Evolutionary conservation across 2,888 invertebrate species (phyloP).

Genomic region (Neoaliturus tenellus): DNA sequence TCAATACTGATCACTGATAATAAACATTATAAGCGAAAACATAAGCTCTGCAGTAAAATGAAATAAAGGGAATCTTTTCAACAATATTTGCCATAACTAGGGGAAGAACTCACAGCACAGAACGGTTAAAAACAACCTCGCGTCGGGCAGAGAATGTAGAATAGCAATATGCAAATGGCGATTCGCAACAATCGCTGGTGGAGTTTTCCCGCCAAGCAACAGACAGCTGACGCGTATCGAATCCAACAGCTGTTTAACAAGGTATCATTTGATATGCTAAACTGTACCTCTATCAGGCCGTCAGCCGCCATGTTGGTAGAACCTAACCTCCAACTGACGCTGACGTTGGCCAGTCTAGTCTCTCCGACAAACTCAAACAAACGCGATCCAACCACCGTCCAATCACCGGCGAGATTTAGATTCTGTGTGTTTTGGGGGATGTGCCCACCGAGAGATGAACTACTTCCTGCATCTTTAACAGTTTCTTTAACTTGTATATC

Average conservation of each 20-base stretch:
- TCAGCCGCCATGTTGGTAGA: slow-evolving; percentile 33
- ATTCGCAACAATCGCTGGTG: slow-evolving; percentile 15
- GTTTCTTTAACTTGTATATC: background rate
- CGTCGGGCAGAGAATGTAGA: background rate
- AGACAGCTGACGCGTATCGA: slow-evolving; percentile 29
- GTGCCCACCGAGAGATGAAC: background rate
- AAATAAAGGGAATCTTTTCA: too few species aligned
- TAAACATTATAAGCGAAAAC: too few species aligned
- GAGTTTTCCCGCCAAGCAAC: slow-evolving; percentile 11
- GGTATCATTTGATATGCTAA: slow-evolving; percentile 52
- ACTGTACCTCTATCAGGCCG: background rate
- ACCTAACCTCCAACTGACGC: background rate
- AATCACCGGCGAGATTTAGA: background rate
- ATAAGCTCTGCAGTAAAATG: too few species aligned
- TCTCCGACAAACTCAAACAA: slow-evolving; percentile 31
- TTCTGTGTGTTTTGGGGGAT: slow-evolving; percentile 39
- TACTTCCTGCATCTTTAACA: slow-evolving; percentile 13
- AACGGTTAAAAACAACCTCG: background rate
- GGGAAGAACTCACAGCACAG: background rate
- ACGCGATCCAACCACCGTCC: background rate
- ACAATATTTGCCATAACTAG: too few species aligned
- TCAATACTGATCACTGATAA: too few species aligned
- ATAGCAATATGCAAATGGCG: slow-evolving; percentile 11
- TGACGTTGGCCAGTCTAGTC: slow-evolving; percentile 17
- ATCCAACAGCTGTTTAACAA: slow-evolving; percentile 48